phyloP scores from a whole-genome alignment of 2,888 invertebrate species.

The Drosophila leonis region DNA sequence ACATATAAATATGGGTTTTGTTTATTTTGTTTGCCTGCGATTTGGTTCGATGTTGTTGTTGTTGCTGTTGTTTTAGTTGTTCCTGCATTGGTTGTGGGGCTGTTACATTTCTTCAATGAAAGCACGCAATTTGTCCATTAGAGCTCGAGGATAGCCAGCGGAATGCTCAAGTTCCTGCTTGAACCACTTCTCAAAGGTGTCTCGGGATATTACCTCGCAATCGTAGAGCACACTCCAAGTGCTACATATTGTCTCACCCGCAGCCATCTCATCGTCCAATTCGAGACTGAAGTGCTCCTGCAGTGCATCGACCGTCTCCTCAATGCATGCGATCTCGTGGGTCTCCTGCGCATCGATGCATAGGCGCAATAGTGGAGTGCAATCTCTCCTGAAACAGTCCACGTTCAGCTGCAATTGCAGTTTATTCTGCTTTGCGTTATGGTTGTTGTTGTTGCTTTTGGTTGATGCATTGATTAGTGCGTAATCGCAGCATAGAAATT shows the following conservation, averaged over 20 bases:
- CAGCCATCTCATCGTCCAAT: slow-evolving; percentile 64
- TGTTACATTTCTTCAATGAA: slow-evolving; percentile 61
- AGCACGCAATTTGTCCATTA: slow-evolving; percentile 49
- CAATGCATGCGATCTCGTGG: slow-evolving; percentile 79
- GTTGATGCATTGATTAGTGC: slow-evolving; percentile 55
- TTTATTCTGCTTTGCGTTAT: slow-evolving; percentile 24
- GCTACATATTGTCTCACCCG: slow-evolving; percentile 74
- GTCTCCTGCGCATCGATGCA: slow-evolving; percentile 81
- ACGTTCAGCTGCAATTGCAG: slow-evolving; percentile 57
- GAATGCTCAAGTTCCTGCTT: slow-evolving; percentile 55
- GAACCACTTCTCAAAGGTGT: slow-evolving; percentile 83
- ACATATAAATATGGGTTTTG: slow-evolving; percentile 19
- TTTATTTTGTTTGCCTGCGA: slow-evolving; percentile 18
- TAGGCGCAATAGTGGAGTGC: slow-evolving; percentile 78
- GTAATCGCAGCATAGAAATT: slow-evolving; percentile 84
- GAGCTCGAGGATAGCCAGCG: slow-evolving; percentile 40
- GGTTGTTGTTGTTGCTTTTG: slow-evolving; percentile 30
- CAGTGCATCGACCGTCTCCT: slow-evolving; percentile 75
- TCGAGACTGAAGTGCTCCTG: slow-evolving; percentile 65
- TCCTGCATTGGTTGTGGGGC: slow-evolving; percentile 9
- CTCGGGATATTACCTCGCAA: slow-evolving; percentile 82
- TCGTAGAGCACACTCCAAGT: slow-evolving; percentile 80
- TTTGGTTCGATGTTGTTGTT: slow-evolving; percentile 47
- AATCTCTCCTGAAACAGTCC: slow-evolving; percentile 73
- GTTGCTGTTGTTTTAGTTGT: slow-evolving; percentile 18